Percentiles rank a stretch among this genome's conserved stretches.
These are phyloP conservation scores for Diceros bicornis DNA, from an alignment of 2,797 vertebrate genomes.

Conservation along the genomic window DNA sequence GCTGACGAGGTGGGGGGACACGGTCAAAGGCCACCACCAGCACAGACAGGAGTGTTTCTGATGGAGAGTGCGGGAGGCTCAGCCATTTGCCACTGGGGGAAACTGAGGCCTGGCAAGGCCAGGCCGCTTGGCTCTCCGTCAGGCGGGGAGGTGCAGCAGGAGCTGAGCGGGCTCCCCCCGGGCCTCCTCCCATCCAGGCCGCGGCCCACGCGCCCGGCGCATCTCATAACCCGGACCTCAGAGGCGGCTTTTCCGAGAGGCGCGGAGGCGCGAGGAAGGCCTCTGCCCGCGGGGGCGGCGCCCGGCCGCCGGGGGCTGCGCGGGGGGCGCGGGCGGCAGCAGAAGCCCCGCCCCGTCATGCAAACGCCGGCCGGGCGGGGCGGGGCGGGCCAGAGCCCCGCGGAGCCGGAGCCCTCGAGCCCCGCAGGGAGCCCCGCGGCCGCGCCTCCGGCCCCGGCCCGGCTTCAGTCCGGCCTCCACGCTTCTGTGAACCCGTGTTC, in stretches of 20 bases:
- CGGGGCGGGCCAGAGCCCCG: too few species aligned
- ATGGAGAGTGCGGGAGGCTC: not conserved
- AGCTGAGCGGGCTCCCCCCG: not conserved
- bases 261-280: not conserved
- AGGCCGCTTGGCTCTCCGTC: not conserved
- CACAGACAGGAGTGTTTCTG: not conserved
- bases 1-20: accelerated
- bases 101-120: not conserved
- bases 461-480: not conserved
- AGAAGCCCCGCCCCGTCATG: too few species aligned
- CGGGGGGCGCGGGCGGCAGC: not conserved
- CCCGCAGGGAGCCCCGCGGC: too few species aligned
- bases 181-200: not conserved
- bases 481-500: not conserved
- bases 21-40: not conserved
- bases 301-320: too few species aligned
- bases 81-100: not conserved
- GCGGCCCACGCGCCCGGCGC: not conserved
- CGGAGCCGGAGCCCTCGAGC: too few species aligned
- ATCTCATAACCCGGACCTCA: accelerated
- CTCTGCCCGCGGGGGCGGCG: not conserved
- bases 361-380: too few species aligned
- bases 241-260: slow-evolving; percentile 14
- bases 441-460: not conserved
- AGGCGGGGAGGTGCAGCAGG: accelerated